Evolutionary conservation across 1,140 invertebrate species (phyloP), one percentile per base, ranked within the genome.

Genomic region (Conopomorpha cramerella): DNA sequence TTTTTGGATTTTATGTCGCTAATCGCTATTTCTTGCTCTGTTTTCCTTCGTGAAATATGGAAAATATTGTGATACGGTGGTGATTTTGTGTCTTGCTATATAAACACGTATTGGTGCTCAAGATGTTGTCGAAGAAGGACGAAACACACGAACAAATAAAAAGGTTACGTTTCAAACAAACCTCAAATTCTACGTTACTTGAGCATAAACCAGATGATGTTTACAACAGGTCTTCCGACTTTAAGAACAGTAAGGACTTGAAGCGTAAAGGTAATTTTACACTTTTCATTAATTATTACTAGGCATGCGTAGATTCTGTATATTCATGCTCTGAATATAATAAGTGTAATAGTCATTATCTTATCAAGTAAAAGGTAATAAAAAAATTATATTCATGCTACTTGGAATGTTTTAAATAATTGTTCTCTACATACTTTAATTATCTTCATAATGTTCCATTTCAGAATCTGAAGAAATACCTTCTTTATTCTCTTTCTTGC

Each of bases 401-500:
- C n/a, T n/a, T n/a, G n/a, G n/a, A n/a, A n/a, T n/a, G n/a, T n/a
- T n/a, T n/a, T n/a, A n/a, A n/a, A n/a, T n/a, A n/a, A n/a, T n/a
- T n/a, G n/a, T n/a, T n/a, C n/a, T 25, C 16, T 13, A 25, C 15
- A n/a, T 30, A 16, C 33, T 30, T 27, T 3, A n/a, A 15, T 13
- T 35, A 16, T 29, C 23, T 15, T 31, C 19, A 34, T 17, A 39
- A n/a, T 25, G 17, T 32, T 31, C 41, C 48, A 47, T 61, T 63
- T 23, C 46, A 73, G 67, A 67, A 54, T 43, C 39, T 46, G 78
- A 74, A 12, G 78, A 68, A 48, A 57, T 55, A 27, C 71, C 80
- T 4, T 88, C 87, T 2, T 64, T 90, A 26, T 78, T 83, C 37
- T 79, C 86, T 36, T 96, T 96, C 74, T 74, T 97, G 26, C 84